These are phyloP conservation scores for Drosophila imparisetae DNA, from an alignment of 2,888 invertebrate genomes.

Conservation along the genomic window DNA sequence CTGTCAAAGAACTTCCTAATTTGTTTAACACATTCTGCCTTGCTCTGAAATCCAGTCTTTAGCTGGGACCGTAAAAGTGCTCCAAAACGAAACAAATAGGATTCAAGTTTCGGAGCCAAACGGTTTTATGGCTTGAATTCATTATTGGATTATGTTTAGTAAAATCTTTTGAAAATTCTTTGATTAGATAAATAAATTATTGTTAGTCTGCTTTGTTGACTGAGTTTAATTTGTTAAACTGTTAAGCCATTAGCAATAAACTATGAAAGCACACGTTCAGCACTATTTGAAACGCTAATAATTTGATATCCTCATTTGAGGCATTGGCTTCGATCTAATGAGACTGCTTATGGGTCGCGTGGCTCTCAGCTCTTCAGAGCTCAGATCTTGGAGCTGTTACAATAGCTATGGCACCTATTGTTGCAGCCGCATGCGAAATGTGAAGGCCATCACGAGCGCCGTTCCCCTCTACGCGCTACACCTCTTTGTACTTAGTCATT, in stretches of 20 bases:
- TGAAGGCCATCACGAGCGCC: constrained; percentile 63
- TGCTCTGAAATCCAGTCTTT: constrained; percentile 29
- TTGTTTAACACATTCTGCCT: constrained; percentile 64
- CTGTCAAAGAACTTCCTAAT: constrained; percentile 49
- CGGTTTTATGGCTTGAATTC: constrained; percentile 20
- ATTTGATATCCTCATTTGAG: constrained; percentile 37
- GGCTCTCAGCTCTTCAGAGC: constrained; percentile 20
- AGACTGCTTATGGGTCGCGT: constrained; percentile 41
- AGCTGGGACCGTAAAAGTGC: constrained; percentile 44
- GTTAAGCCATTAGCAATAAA: constrained; percentile 13
- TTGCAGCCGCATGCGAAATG: constrained; percentile 69
- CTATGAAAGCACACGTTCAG: not conserved
- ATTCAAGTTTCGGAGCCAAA: constrained; percentile 28
- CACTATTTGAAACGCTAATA: constrained; percentile 9
- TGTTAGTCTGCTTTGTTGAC: constrained; percentile 38
- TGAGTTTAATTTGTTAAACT: constrained; percentile 55
- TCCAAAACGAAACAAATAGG: constrained; percentile 35
- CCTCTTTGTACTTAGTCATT: constrained; percentile 26
- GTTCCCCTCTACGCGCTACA: constrained; percentile 3
- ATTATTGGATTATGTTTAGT: not conserved
- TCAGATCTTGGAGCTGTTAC: constrained; percentile 35
- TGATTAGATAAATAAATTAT: constrained; percentile 36
- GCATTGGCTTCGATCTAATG: constrained; percentile 29
- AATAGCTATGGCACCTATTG: constrained; percentile 60
- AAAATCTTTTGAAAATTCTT: not conserved